Percentiles rank a stretch among this genome's conserved stretches.
Evolutionary conservation across 2,888 invertebrate species (phyloP).

Genomic region (Diadegma fenestrale): DNA sequence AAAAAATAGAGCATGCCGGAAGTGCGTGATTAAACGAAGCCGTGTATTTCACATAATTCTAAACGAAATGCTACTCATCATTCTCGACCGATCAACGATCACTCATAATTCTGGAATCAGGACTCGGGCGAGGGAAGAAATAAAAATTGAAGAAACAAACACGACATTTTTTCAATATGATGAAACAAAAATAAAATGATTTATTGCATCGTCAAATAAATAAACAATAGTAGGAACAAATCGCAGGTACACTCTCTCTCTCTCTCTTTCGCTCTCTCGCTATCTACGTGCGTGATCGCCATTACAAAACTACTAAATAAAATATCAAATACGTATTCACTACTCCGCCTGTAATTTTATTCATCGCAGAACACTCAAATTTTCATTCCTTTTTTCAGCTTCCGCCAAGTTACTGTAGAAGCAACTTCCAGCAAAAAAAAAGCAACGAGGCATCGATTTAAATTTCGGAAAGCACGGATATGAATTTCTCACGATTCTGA

Average conservation of each 20-base stretch:
- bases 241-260: slow-evolving; percentile 73
- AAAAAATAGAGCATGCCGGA: slow-evolving; percentile 58
- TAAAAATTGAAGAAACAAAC: background rate
- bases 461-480: background rate
- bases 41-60: slow-evolving; percentile 56
- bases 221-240: slow-evolving; percentile 76
- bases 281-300: slow-evolving; percentile 67
- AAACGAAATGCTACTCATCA: background rate
- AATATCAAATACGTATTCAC: slow-evolving; percentile 20
- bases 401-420: background rate
- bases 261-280: background rate
- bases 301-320: slow-evolving; percentile 58
- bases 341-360: background rate
- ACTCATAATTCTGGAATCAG: background rate
- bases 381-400: slow-evolving; percentile 1
- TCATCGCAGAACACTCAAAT: background rate
- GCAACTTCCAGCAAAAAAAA: background rate
- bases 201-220: slow-evolving; percentile 74
- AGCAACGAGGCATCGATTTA: background rate
- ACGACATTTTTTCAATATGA: slow-evolving; percentile 66
- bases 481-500: background rate
- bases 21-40: slow-evolving; percentile 72
- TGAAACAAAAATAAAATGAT: slow-evolving; percentile 76
- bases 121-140: background rate
- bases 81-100: slow-evolving; percentile 33